Evolutionary conservation across 2,888 invertebrate species (phyloP).

Genomic region (Loripinus fragilis): DNA sequence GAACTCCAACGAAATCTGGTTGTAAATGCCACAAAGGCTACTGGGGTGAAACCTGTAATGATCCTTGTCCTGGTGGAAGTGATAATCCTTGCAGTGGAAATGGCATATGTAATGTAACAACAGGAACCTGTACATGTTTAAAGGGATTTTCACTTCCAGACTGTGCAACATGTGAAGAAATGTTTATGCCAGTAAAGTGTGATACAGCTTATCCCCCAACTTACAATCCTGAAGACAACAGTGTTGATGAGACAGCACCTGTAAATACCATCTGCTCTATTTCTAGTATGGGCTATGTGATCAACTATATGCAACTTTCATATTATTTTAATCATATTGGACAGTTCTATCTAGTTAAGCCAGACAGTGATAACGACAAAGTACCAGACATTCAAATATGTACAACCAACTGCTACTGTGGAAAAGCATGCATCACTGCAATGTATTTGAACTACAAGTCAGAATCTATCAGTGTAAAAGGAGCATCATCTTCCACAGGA

Average conservation of each 20-base stretch:
- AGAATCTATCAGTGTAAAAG: neutral
- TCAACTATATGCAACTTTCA: neutral
- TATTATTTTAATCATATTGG: neutral
- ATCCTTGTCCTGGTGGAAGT: constrained; percentile 48
- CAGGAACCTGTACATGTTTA: constrained; percentile 56
- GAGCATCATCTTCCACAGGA: neutral
- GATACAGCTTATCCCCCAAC: neutral
- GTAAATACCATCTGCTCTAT: neutral
- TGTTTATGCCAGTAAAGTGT: constrained; percentile 12
- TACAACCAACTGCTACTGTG: neutral
- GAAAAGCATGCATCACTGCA: neutral
- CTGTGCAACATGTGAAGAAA: constrained; percentile 49
- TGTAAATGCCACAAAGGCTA: constrained; percentile 59
- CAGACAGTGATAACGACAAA: neutral
- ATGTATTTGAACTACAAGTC: neutral
- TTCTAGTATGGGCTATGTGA: neutral
- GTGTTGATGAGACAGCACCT: neutral
- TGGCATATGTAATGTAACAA: constrained; percentile 55
- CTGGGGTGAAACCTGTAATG: constrained; percentile 59
- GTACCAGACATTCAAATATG: constrained; percentile 4
- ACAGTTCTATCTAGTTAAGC: constrained; percentile 2
- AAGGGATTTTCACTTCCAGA: constrained; percentile 24
- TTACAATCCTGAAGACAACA: neutral
- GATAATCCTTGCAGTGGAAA: constrained; percentile 55
- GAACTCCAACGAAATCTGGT: constrained; percentile 33